Conservation (phyloP, 2,888 invertebrate genomes). For the Mimas tiliae region DNA sequence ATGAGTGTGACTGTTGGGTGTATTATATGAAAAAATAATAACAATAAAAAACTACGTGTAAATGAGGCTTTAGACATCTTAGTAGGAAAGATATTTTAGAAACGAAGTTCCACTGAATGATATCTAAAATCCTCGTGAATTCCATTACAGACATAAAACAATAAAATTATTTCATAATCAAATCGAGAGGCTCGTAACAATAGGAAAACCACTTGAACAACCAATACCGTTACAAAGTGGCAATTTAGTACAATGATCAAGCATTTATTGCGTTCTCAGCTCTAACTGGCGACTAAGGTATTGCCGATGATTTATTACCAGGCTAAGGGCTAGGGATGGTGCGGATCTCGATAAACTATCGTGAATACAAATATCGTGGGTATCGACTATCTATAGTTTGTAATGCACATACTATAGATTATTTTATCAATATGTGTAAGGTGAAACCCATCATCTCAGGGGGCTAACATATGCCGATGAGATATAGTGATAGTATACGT, state of each 20-base stretch:
- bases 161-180: slow-evolving; percentile 4
- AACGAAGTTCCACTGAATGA: neutral
- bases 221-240: slow-evolving; percentile 21
- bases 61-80: no score
- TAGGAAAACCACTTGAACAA: slow-evolving; percentile 8
- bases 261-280: slow-evolving; percentile 22
- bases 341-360: neutral
- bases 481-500: no score
- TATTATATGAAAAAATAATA: no score
- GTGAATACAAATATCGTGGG: neutral
- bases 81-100: no score
- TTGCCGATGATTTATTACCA: slow-evolving; percentile 10
- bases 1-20: no score
- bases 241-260: slow-evolving; percentile 19
- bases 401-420: no score
- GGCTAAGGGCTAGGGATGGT: neutral
- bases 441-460: no score
- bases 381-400: no score
- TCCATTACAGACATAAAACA: neutral
- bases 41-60: neutral
- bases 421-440: no score
- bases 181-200: slow-evolving; percentile 6
- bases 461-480: no score
- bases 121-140: neutral
- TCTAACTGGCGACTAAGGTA: slow-evolving; percentile 15